Evolutionary conservation across 2,888 invertebrate species (phyloP).

Genomic region (Heliothis peltigera): DNA sequence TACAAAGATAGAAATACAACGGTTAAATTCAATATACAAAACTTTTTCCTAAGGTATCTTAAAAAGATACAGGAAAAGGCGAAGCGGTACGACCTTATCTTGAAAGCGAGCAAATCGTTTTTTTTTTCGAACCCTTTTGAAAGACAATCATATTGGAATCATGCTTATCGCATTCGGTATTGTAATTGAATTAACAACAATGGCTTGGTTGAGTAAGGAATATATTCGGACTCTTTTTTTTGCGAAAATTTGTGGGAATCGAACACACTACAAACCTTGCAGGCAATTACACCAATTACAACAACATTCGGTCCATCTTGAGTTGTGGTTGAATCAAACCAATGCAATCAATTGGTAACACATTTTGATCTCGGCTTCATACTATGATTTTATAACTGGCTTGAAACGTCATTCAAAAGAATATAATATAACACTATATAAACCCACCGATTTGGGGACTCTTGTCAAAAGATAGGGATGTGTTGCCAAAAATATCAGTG

Average conservation of each 20-base stretch:
- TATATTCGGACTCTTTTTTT: no score
- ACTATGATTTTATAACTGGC: neutral
- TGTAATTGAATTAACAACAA: conserved; percentile 21
- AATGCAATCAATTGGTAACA: no score
- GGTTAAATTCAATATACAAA: conserved; percentile 52
- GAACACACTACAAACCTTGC: no score
- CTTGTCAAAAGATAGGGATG: neutral
- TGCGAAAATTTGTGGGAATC: no score
- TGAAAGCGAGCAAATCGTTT: conserved; percentile 40
- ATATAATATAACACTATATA: neutral
- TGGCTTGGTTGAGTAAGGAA: neutral
- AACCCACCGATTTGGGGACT: neutral
- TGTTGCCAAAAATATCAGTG: neutral
- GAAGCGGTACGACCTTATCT: conserved; percentile 28
- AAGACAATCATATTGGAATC: conserved; percentile 40
- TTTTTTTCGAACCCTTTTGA: conserved; percentile 45
- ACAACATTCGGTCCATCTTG: no score
- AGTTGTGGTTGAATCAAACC: no score
- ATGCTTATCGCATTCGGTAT: conserved; percentile 2
- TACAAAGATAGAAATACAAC: conserved; percentile 41
- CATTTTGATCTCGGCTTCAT: no score
- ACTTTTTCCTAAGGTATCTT: conserved; percentile 47
- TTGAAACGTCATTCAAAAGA: neutral
- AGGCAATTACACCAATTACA: no score
- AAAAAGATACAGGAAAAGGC: conserved; percentile 46